These are phyloP conservation scores for Phrynocephalus vlangalii DNA, from an alignment of 2,797 vertebrate genomes.

Conservation along the genomic window DNA sequence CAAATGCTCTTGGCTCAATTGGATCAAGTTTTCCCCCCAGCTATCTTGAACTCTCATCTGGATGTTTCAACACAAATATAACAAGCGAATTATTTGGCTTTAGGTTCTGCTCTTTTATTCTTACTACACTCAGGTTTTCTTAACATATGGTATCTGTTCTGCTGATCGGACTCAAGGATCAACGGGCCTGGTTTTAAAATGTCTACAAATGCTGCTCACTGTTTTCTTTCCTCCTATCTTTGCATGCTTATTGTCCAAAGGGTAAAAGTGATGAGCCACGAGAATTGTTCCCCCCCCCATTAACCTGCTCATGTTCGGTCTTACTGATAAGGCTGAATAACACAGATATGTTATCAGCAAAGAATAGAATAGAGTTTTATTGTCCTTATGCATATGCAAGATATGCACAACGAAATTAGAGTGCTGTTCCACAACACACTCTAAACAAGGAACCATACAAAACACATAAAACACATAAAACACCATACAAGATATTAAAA, in stretches of 20 bases:
- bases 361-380: too few relatives aligned
- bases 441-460: too few relatives aligned
- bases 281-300: background rate
- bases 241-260: background rate
- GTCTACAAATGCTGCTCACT: background rate
- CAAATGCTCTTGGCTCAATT: background rate
- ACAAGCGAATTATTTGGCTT: background rate
- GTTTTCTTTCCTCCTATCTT: background rate
- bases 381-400: too few relatives aligned
- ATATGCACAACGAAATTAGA: too few relatives aligned
- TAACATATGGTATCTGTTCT: background rate
- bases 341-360: slow-evolving; percentile 20
- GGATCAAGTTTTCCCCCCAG: slow-evolving; percentile 25
- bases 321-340: slow-evolving; percentile 33
- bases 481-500: too few relatives aligned
- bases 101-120: background rate
- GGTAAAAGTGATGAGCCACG: background rate
- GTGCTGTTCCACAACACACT: too few relatives aligned
- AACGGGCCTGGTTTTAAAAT: background rate
- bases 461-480: too few relatives aligned
- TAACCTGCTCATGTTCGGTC: slow-evolving; percentile 12
- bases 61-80: background rate
- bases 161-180: background rate
- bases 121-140: background rate
- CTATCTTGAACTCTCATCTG: background rate